Evolutionary conservation across 2,888 invertebrate genomes (phyloP).

Genomic region (Tortrix viridana): DNA sequence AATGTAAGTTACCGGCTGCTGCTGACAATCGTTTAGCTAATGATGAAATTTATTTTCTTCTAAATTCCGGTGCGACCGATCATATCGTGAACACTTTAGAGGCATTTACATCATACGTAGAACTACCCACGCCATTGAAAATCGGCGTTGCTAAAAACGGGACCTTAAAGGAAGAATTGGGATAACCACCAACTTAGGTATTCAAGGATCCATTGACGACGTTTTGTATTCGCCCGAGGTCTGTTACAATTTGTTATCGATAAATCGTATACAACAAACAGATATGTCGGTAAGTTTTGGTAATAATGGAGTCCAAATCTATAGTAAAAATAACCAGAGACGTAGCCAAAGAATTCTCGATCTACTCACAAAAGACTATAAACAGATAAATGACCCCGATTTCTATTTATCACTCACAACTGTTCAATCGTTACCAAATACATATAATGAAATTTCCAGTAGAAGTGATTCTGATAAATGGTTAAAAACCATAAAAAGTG

Average conservation of each 20-base stretch:
- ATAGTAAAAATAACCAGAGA: neutral
- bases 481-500: neutral
- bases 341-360: no score
- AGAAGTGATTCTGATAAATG: neutral
- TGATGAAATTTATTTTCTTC: neutral
- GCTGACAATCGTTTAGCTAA: neutral
- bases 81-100: neutral
- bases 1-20: neutral
- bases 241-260: neutral
- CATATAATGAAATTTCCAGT: no score
- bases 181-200: neutral
- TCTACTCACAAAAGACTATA: no score
- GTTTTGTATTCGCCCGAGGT: neutral
- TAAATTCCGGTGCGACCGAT: conserved; percentile 1
- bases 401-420: no score
- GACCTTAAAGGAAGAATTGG: neutral
- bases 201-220: neutral
- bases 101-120: neutral
- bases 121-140: neutral
- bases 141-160: neutral
- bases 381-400: no score
- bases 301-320: neutral
- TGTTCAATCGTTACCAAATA: no score
- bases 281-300: neutral
- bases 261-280: neutral